Conservation (phyloP, 2,888 invertebrate genomes). For the Papilio protenor region DNA sequence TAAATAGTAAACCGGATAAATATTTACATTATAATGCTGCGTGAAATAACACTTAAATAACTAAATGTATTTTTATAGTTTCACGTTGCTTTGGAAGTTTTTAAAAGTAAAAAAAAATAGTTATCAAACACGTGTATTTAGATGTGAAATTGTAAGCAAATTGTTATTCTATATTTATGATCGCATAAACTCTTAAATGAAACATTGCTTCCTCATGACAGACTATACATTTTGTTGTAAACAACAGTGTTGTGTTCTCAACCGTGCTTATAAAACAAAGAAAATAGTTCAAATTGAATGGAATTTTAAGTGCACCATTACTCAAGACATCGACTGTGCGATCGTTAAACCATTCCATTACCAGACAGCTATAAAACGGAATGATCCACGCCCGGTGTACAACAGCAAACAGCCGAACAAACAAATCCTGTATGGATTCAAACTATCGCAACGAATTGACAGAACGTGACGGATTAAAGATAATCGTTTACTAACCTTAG, state of each 20-base stretch:
- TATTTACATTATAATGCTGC: conserved; percentile 22
- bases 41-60: conserved; percentile 9
- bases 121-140: background rate
- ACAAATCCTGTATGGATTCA: conserved; percentile 63
- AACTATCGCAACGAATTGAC: conserved; percentile 68
- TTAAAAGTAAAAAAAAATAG: background rate
- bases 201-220: conserved; percentile 2
- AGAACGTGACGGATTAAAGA: conserved; percentile 72
- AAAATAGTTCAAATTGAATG: conserved; percentile 59
- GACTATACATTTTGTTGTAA: conserved; percentile 25
- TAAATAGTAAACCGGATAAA: conserved; percentile 34
- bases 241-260: conserved; percentile 48
- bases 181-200: conserved; percentile 7
- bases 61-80: background rate
- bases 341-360: conserved; percentile 60
- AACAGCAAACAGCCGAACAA: conserved; percentile 66
- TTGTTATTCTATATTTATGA: conserved; percentile 12
- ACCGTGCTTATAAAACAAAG: conserved; percentile 62
- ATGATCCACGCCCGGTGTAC: conserved; percentile 58
- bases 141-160: conserved; percentile 8
- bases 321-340: conserved; percentile 43
- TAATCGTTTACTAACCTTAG: conserved; percentile 67
- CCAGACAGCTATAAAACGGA: conserved; percentile 59
- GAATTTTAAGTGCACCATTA: conserved; percentile 59
- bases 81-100: background rate